Evolutionary conservation across 2,113 vertebrate genomes (phyloP).

Genomic region (Psittacula cyanocephala): DNA sequence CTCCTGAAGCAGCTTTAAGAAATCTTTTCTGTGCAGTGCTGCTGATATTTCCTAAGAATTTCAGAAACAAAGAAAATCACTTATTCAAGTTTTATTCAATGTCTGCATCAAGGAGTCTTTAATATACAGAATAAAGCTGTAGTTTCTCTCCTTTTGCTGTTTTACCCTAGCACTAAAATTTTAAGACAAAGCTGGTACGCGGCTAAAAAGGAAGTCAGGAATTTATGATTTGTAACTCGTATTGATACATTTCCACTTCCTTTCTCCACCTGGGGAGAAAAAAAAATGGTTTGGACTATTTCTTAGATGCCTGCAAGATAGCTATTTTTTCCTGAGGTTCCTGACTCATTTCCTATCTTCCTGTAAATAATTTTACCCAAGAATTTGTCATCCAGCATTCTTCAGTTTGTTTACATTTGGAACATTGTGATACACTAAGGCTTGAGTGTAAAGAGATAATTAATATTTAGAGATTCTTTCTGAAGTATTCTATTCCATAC

Average conservation of each 20-base stretch:
- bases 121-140: slow-evolving; percentile 4
- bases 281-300: background rate
- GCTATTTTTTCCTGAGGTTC: slow-evolving; percentile 45
- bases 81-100: background rate
- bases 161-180: slow-evolving; percentile 30
- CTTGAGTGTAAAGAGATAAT: background rate
- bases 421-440: background rate
- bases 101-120: background rate
- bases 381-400: slow-evolving; percentile 35
- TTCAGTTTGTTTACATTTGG: background rate
- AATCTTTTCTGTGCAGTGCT: background rate
- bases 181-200: slow-evolving; percentile 46
- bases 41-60: slow-evolving; percentile 34
- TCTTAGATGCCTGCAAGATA: slow-evolving; percentile 33
- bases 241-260: slow-evolving; percentile 61
- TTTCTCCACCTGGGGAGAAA: slow-evolving; percentile 4
- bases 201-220: slow-evolving; percentile 56
- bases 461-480: background rate
- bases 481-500: background rate
- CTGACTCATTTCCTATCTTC: slow-evolving; percentile 68
- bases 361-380: slow-evolving; percentile 46
- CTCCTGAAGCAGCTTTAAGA: background rate
- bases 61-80: background rate
- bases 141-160: background rate
- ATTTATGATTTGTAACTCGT: slow-evolving; percentile 56